Percentiles rank a stretch among this genome's conserved stretches.
Conservation (phyloP, 2,797 vertebrate genomes). For the Staurois parvus region DNA sequence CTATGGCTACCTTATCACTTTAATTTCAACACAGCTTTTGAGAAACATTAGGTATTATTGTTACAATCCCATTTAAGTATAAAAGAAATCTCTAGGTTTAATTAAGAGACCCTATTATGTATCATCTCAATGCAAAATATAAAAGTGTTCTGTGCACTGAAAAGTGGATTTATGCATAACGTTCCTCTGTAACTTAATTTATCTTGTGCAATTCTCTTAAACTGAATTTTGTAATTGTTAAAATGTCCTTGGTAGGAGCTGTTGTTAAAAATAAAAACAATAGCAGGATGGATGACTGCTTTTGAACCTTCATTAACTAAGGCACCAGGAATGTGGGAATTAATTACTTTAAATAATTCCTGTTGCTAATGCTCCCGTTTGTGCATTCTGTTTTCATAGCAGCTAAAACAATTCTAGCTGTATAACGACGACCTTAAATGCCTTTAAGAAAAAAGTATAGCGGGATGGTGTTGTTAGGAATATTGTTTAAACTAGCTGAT, state of each 20-base stretch:
- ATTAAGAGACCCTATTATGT: neutral
- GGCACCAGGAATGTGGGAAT: slow-evolving; percentile 49
- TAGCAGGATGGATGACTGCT: slow-evolving; percentile 52
- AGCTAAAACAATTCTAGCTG: slow-evolving; percentile 22
- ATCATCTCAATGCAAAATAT: neutral
- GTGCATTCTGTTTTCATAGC: slow-evolving; percentile 58
- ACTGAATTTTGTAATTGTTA: slow-evolving; percentile 39
- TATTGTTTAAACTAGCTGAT: slow-evolving; percentile 1
- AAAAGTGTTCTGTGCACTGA: neutral
- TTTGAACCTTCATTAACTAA: slow-evolving; percentile 56
- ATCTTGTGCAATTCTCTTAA: slow-evolving; percentile 30
- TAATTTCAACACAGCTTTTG: neutral
- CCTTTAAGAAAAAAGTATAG: slow-evolving; percentile 21
- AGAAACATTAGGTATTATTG: neutral
- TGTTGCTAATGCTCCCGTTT: slow-evolving; percentile 55
- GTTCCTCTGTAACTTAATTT: slow-evolving; percentile 14
- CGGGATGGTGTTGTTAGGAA: neutral
- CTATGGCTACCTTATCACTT: no score
- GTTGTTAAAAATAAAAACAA: slow-evolving; percentile 50
- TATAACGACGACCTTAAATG: slow-evolving; percentile 33
- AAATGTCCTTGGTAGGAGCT: slow-evolving; percentile 47
- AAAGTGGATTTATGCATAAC: slow-evolving; percentile 8
- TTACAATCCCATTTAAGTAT: neutral
- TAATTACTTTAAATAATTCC: slow-evolving; percentile 56
- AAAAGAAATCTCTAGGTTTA: neutral